Base-by-base conservation (phyloP, 2,888 invertebrate species). In the Leucophora obtusa region DNA sequence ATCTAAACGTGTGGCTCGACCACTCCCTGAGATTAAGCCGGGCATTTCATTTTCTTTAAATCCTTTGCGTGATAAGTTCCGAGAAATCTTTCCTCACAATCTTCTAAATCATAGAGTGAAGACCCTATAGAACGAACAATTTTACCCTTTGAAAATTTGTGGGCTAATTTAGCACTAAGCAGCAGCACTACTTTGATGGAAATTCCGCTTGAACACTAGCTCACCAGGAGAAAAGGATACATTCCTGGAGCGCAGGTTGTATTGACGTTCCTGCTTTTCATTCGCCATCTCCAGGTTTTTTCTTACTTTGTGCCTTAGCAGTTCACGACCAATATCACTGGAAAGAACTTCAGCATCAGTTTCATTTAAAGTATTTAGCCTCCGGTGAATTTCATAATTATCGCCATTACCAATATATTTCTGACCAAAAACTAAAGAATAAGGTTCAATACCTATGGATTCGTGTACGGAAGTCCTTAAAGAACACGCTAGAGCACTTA, bases 391-490 rank as follows among this genome's bases (percentile, higher is more conserved):
- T n/a, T n/a, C n/a, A n/a, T n/a, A n/a, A n/a, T n/a, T n/a, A n/a
- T n/a, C n/a, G n/a, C n/a, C n/a, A n/a, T n/a, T 35, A 1, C 38
- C 33, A 2, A 38, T 14, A 24, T 59, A 59, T 5, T 10, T 59
- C 7, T 59, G 59, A 18, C 59, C 59, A 59, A 59, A 38, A 15
- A 59, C 10, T 35, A 59, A 38, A 7, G 38, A 59, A 15, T 59
- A 59, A 9, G 38, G 59, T 15, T 38, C 59, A 38, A 38, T 17
- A 14, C 59, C 59, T 14, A 14, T 59, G 11, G 59, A 18, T 35
- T 59, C 38, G 17, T 59, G 59, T 10, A 35, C 59, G 2, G 59
- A 35, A 2, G 38, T 59, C 17, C 9, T 59, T 9, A 38, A 17
- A 2, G 38, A 21, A 35, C 59, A 59, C 11, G 59, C 59, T 18